Evolutionary conservation across 2,888 invertebrate species (phyloP), one percentile per base, ranked within the genome.

Genomic region (Agriopis marginaria): DNA sequence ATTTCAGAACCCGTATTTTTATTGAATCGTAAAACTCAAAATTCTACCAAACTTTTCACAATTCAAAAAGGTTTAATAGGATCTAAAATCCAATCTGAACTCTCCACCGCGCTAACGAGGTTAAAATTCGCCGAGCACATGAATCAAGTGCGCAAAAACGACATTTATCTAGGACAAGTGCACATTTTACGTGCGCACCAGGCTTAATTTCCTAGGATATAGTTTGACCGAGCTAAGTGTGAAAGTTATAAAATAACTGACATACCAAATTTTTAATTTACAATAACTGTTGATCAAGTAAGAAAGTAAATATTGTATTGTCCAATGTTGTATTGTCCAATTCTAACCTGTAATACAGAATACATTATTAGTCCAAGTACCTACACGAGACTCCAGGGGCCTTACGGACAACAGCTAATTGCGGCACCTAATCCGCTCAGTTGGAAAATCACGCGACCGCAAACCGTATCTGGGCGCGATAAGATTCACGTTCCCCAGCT

Each of bases 151-250:
- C 63, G 59, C 56, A 74, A 66, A 67, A 67, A 67, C 68, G 40
- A 54, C 70, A 67, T 71, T 72, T 73, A 68, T 71, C 63, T 59
- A 58, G 70, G 75, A 80, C 72, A 76, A 77, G 74, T 72, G 75
- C 72, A 76, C 72, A 76, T 77, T 77, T 79, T 75, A 69, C 66
- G 65, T 58, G 66, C 63, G 40, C 69, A 54, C 53, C 40, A 70
- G 59, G 63, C 72, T 73, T 74, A 68, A 77, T 73, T 69, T 73
- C 42, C 75, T 60, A 50, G 10, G 45, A 64, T 64, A 68, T 55
- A 63, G 63, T 54, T 32, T 45, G 45, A 62, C 44, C 12, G 39
- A n/a, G 58, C 3, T 51, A 45, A 62, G n/a, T 4, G n/a, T n/a
- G 55, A 40, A 55, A 40, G 5, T 39, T 12, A 47, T 32, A 5